Conservation (phyloP, 2,797 vertebrate genomes). For the Channa striata region DNA sequence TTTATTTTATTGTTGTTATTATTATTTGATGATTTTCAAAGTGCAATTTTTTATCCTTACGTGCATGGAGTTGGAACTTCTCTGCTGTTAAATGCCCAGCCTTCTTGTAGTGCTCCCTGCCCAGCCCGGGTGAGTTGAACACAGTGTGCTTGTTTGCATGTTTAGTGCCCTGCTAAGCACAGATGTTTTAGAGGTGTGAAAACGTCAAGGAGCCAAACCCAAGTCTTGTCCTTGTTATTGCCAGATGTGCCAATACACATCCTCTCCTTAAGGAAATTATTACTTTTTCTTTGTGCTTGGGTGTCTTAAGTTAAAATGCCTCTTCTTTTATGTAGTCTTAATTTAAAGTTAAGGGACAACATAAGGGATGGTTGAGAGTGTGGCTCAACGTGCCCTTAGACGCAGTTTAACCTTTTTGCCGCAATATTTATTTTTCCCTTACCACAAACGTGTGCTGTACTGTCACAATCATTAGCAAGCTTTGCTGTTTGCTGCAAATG, state of each 20-base stretch:
- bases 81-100: slow-evolving; percentile 63
- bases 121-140: slow-evolving; percentile 51
- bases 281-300: slow-evolving; percentile 43
- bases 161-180: slow-evolving; percentile 58
- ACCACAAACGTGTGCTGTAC: slow-evolving; percentile 8
- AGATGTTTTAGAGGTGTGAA: slow-evolving; percentile 58
- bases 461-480: slow-evolving; percentile 41
- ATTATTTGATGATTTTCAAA: slow-evolving; percentile 51
- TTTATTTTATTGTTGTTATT: slow-evolving; percentile 13
- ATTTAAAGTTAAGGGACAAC: slow-evolving; percentile 41
- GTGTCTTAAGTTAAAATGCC: slow-evolving; percentile 75
- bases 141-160: slow-evolving; percentile 65
- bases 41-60: slow-evolving; percentile 67
- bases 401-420: slow-evolving; percentile 52
- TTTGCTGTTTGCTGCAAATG: slow-evolving; percentile 51
- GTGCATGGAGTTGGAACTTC: slow-evolving; percentile 64
- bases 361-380: slow-evolving; percentile 43
- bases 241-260: slow-evolving; percentile 80
- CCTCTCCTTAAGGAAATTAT: slow-evolving; percentile 53
- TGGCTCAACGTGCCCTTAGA: slow-evolving; percentile 59
- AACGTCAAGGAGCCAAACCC: slow-evolving; percentile 63
- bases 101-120: slow-evolving; percentile 56
- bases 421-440: slow-evolving; percentile 18
- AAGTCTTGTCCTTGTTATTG: slow-evolving; percentile 58
- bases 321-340: slow-evolving; percentile 54